Evolutionary conservation across 2,113 vertebrate genomes (phyloP).

Genomic region (Dunckerocampus dactyliophorus): DNA sequence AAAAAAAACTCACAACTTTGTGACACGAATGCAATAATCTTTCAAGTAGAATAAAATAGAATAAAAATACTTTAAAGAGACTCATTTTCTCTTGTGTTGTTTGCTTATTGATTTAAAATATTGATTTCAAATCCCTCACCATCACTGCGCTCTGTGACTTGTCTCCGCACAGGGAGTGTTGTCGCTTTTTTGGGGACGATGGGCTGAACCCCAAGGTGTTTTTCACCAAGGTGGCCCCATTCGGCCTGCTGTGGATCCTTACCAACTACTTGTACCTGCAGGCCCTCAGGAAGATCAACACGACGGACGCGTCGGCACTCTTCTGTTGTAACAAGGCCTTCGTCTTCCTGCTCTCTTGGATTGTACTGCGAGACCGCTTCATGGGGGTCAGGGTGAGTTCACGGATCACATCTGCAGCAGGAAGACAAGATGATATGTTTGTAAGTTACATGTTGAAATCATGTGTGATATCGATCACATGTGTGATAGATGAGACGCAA

Average conservation of each 20-base stretch:
- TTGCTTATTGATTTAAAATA: not conserved
- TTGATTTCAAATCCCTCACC: not conserved
- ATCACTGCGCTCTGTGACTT: conserved; percentile 15
- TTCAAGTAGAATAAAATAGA: no score
- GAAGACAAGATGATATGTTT: not conserved
- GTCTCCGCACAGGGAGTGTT: conserved; percentile 84
- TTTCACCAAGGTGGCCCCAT: conserved; percentile 91
- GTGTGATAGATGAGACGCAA: no score
- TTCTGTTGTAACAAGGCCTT: conserved; percentile 99
- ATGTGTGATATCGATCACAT: no score
- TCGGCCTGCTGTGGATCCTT: conserved; percentile 92
- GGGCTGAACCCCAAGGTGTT: conserved; percentile 93
- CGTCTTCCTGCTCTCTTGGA: conserved; percentile 98
- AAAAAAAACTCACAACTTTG: no score
- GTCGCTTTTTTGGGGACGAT: conserved; percentile 90
- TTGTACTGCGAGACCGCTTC: conserved; percentile 95
- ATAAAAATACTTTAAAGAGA: not conserved
- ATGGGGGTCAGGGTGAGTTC: conserved; percentile 97
- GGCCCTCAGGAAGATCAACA: conserved; percentile 97
- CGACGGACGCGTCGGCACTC: conserved; percentile 90
- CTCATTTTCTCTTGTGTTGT: not conserved
- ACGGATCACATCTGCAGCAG: not conserved
- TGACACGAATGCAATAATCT: no score
- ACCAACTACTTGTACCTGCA: conserved; percentile 99
- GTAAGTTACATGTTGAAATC: no score